Evolutionary conservation across 2,888 invertebrate genomes (phyloP).

Genomic region (Pinctada fucata): DNA sequence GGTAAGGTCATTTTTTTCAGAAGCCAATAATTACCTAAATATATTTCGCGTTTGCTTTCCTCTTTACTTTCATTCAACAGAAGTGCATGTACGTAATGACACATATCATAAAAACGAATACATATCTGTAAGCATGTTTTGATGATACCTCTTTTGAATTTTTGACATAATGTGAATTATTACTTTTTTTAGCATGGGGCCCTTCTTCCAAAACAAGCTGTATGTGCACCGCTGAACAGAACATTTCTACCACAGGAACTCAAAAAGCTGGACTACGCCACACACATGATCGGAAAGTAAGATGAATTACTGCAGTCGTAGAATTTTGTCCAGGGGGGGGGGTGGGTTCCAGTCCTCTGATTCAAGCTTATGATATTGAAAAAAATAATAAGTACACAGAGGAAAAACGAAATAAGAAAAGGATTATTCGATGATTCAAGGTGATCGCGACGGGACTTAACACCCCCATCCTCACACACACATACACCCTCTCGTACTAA

Average conservation of each 20-base stretch:
- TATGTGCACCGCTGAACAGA: slow-evolving; percentile 61
- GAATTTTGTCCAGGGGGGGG: background rate
- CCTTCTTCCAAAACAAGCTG: slow-evolving; percentile 56
- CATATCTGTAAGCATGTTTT: background rate
- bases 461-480: no score
- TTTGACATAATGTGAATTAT: background rate
- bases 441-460: no score
- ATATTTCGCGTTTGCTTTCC: no score
- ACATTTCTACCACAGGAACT: slow-evolving; percentile 63
- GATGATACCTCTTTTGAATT: background rate
- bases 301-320: background rate
- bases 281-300: slow-evolving; percentile 70
- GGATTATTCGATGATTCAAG: no score
- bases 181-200: slow-evolving; percentile 61
- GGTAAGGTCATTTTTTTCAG: slow-evolving; percentile 6
- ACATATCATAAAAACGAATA: background rate
- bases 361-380: background rate
- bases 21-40: no score
- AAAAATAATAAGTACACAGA: background rate
- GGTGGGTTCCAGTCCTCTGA: background rate
- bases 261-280: slow-evolving; percentile 63
- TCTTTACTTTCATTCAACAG: background rate
- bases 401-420: no score
- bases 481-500: no score
- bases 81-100: background rate